Base-by-base conservation (phyloP, 2,113 vertebrate species). In the Menidia beryllina region DNA sequence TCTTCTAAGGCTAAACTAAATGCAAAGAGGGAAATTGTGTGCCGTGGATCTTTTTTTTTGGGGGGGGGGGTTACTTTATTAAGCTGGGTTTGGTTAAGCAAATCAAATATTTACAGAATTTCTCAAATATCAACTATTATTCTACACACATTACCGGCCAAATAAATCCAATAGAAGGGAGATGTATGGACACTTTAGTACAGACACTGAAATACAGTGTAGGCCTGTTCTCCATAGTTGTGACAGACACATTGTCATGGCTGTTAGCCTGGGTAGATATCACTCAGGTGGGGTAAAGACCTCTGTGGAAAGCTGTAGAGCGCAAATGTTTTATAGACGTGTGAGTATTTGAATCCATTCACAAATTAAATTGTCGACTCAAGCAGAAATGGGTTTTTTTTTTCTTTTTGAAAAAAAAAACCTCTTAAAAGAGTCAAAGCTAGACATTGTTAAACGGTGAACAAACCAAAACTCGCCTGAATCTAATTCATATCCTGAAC, bases 31-130 rank as follows among this genome's bases (percentile, higher is more conserved):
- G 57, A 79, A 71, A 72, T 21, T 2, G 84, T 87, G 80, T 91
- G 89, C 84, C 68, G 88, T 93, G 87, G 41, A 54, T 61, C 82
- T 69, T 45, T 13, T 69, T 58, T 61, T 21, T 41, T 77, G 61
- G 77, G 77, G 65, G 50, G 50, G 54, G 50, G 54, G 39, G 55
- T 53, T 3, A 30, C 50, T 79, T 43, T 20, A 64, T 71, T n/a
- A 72, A 41, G 50, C 51, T 79, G 67, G n/a, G n/a, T n/a, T n/a
- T n/a, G n/a, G n/a, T n/a, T n/a, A n/a, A n/a, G n/a, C n/a, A n/a
- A n/a, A n/a, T n/a, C n/a, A n/a, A n/a, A n/a, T n/a, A n/a, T n/a
- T n/a, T 64, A 73, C 60, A 59, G 61, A 41, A 21, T 75, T 75
- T 82, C 20, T 57, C 13, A 64, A 41, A 36, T 69, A 65, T 34